Percentiles rank a stretch among this genome's conserved stretches.
phyloP scores from a whole-genome alignment of 2,797 vertebrate genomes.

The Chloroceryle amazona region DNA sequence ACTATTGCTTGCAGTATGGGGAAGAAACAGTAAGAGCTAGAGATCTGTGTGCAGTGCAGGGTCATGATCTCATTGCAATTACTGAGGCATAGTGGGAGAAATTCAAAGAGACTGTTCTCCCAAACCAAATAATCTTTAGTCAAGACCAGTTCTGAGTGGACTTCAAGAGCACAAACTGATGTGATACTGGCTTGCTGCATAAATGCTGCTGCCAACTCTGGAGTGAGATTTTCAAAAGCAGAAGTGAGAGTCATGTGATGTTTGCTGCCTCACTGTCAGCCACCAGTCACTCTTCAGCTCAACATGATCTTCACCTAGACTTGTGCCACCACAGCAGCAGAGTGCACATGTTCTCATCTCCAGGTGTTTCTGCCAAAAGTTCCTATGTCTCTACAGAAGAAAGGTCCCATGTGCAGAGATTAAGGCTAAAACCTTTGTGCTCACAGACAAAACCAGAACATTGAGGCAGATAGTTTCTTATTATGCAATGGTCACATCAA shows the following conservation, averaged over 20 bases:
- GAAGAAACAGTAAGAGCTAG: no score
- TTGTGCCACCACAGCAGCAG: neutral
- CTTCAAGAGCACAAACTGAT: rapidly evolving
- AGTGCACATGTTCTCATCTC: neutral
- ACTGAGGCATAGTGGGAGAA: neutral
- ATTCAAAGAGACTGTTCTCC: neutral
- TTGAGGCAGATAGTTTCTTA: neutral
- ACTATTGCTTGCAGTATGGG: no score
- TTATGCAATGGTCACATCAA: neutral
- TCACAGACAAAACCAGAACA: neutral
- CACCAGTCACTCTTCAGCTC: neutral
- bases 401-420: neutral
- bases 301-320: no score
- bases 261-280: neutral
- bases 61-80: no score
- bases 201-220: rapidly evolving
- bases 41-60: no score
- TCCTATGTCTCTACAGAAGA: neutral
- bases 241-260: rapidly evolving
- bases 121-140: neutral
- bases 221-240: neutral
- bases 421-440: neutral
- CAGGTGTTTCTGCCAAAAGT: neutral
- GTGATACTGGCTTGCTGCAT: rapidly evolving
- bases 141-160: neutral